Base-by-base conservation (phyloP, 2,797 vertebrate species). In the Atherinosoma microstoma region DNA sequence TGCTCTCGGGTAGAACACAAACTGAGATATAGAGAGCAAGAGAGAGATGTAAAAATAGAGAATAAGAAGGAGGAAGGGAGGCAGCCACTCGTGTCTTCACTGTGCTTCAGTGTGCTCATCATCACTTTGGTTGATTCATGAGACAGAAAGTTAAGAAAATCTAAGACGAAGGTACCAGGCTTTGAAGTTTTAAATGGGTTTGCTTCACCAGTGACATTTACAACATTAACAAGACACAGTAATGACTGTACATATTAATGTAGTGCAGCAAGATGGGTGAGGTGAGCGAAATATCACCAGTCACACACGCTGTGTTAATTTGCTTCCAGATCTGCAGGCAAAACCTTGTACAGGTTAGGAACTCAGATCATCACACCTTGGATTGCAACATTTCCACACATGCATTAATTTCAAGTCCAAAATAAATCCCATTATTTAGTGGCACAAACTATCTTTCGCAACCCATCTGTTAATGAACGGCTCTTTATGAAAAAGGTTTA, bases 1-100 rank as follows among this genome's bases (percentile, higher is more conserved):
- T 90, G 84, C 84, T 90, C 81, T 82, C 38, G 73, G 79, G 78
- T 68, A 64, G 67, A 87, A 81, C 78, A 88, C 82, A 86, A 86
- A 84, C 78, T 51, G 75, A 80, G 67, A 87, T 74, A 70, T 51
- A 73, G 67, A 64, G 63, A 58, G 29, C 7, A 61, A 53, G 70
- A 58, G 32, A 69, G 54, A 56, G 34, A 78, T 45, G 56, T 30
- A 22, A 59, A 60, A 64, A 35, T 49, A 20, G 29, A 27, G 3
- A 74, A 62, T 12, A 35, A 59, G 34, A 71, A 3, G 7, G 18
- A 58, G 53, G 30, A 67, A 30, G 59, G 74, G 38, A 75, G 36
- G 57, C 30, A 65, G 69, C 30, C 34, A 61, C 60, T 78, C 18
- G 1, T 73, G 63, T 70, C 24, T 80, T 71, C 29, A 30, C 38